A percentile compares a stretch with the other conserved stretches of the same genome.
Conservation (phyloP, 2,888 invertebrate species). For the Biston stratarius region DNA sequence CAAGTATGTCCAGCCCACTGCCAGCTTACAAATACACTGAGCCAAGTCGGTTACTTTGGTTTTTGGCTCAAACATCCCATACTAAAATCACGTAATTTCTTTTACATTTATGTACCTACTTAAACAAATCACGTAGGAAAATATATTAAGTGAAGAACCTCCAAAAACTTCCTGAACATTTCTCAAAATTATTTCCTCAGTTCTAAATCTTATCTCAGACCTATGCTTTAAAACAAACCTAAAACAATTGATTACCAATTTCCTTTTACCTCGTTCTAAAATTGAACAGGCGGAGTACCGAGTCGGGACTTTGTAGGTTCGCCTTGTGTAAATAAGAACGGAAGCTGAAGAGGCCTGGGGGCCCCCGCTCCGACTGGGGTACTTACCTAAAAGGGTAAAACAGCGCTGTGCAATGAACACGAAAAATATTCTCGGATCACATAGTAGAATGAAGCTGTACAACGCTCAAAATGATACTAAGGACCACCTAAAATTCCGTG, state of each 20-base stretch:
- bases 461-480: neutral
- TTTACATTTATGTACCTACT: conserved; percentile 52
- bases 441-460: neutral
- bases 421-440: neutral
- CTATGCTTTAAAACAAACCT: conserved; percentile 37
- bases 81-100: neutral
- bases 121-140: conserved; percentile 54
- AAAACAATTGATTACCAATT: conserved; percentile 50
- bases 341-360: conserved; percentile 54
- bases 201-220: conserved; percentile 30
- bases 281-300: conserved; percentile 62
- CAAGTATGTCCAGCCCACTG: too few relatives aligned
- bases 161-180: neutral
- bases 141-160: neutral
- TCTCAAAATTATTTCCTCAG: conserved; percentile 15
- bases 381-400: conserved; percentile 22
- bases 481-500: too few relatives aligned
- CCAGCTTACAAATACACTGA: too few relatives aligned
- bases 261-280: conserved; percentile 53
- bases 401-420: neutral
- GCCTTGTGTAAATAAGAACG: conserved; percentile 76
- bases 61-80: too few relatives aligned
- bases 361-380: conserved; percentile 38
- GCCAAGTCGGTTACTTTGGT: too few relatives aligned
- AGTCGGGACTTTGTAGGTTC: conserved; percentile 72